These are phyloP conservation scores for Maniola hyperantus DNA, from an alignment of 2,888 invertebrate species.

Conservation along the genomic window DNA sequence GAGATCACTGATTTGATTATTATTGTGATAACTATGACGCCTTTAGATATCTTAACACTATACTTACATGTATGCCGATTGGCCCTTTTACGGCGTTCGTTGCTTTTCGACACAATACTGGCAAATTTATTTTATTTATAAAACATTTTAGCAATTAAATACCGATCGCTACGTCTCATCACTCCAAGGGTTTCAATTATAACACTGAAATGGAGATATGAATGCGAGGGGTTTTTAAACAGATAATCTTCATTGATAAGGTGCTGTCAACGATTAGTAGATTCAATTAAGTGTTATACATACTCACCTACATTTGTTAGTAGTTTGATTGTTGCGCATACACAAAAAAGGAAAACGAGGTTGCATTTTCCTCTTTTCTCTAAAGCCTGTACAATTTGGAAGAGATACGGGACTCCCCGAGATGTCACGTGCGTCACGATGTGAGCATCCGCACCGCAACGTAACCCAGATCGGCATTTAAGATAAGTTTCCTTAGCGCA, in stretches of 20 bases:
- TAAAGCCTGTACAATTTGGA: neutral
- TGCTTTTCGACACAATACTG: constrained; percentile 1
- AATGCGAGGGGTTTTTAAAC: constrained; percentile 70
- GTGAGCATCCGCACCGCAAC: neutral
- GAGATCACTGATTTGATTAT: constrained; percentile 26
- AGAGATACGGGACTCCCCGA: neutral
- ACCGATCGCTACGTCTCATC: constrained; percentile 42
- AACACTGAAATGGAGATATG: constrained; percentile 68
- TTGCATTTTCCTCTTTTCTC: neutral
- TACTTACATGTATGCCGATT: constrained; percentile 26
- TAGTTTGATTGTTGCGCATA: constrained; percentile 1
- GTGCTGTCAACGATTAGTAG: constrained; percentile 64
- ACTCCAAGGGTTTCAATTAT: constrained; percentile 54
- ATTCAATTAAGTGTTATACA: constrained; percentile 53
- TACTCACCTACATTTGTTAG: constrained; percentile 23
- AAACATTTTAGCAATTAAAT: constrained; percentile 31
- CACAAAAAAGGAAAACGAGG: neutral
- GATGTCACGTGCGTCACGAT: neutral
- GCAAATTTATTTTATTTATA: constrained; percentile 25
- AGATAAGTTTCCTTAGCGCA: too few species aligned
- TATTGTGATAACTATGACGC: neutral
- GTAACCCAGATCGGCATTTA: neutral
- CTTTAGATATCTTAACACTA: constrained; percentile 25
- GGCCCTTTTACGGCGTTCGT: neutral
- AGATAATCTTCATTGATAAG: constrained; percentile 78